These are phyloP conservation scores for Falco rusticolus DNA, from an alignment of 2,797 vertebrate genomes.

Conservation along the genomic window DNA sequence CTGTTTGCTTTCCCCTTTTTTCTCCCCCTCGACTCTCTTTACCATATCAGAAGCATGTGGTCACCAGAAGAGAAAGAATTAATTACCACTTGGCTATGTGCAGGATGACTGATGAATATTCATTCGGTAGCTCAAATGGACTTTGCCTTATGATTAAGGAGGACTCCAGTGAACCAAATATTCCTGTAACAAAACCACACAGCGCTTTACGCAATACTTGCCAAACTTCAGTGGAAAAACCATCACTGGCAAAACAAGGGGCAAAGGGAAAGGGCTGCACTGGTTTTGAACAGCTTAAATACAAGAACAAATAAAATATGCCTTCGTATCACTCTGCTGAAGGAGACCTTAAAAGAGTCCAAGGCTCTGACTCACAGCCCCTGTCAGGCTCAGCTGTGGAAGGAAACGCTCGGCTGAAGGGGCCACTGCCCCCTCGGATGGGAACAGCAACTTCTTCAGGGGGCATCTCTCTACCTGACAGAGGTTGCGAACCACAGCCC, in stretches of 20 bases:
- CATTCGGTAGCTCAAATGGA: not conserved
- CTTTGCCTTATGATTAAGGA: slow-evolving; percentile 26
- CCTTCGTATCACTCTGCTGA: not conserved
- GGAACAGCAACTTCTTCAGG: not conserved
- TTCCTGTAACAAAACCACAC: not conserved
- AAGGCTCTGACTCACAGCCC: not conserved
- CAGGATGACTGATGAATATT: slow-evolving; percentile 25
- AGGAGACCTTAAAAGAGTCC: not conserved
- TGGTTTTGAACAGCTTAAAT: not conserved
- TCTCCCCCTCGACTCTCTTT: not conserved
- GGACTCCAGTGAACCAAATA: slow-evolving; percentile 34
- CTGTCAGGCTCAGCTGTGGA: not conserved
- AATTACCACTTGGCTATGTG: not conserved
- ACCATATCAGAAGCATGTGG: not conserved
- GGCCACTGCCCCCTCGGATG: not conserved
- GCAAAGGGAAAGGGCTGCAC: not conserved
- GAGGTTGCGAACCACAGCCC: not conserved
- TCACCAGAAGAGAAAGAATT: slow-evolving; percentile 25
- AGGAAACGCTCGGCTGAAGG: not conserved
- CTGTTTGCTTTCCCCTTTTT: not conserved
- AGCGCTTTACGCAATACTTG: not conserved
- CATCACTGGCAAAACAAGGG: not conserved
- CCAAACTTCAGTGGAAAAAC: not conserved
- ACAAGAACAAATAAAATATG: not conserved
- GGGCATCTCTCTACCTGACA: not conserved